Percentiles rank a stretch among this genome's conserved stretches.
These are phyloP conservation scores for Calyptommatus sinebrachiatus DNA, from an alignment of 2,113 vertebrate species.

Conservation along the genomic window DNA sequence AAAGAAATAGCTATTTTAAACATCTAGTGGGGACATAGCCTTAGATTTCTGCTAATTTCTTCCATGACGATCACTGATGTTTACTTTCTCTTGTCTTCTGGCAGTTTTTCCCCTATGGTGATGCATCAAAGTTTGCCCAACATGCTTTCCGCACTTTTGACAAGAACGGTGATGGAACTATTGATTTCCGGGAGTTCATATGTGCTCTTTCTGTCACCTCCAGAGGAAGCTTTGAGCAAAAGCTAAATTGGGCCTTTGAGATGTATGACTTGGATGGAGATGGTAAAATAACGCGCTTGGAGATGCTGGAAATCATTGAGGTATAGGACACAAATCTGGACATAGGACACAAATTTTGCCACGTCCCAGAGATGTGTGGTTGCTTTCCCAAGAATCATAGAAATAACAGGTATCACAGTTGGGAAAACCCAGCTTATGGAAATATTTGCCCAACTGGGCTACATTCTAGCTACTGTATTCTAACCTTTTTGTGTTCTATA, in stretches of 20 bases:
- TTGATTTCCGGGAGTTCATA: conserved; percentile 99
- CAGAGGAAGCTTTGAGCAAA: conserved; percentile 96
- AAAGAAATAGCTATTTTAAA: too few species aligned
- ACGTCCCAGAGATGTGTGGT: too few species aligned
- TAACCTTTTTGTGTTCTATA: too few species aligned
- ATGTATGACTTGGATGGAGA: conserved; percentile 97
- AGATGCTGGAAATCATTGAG: conserved; percentile 96
- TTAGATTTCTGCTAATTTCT: neutral
- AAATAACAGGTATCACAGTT: too few species aligned
- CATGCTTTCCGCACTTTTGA: conserved; percentile 97
- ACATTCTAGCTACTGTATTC: too few species aligned
- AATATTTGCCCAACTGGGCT: too few species aligned
- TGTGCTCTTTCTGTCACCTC: conserved; percentile 95
- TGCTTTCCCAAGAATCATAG: too few species aligned
- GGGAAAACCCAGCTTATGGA: too few species aligned
- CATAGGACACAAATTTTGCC: too few species aligned
- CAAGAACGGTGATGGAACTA: conserved; percentile 95
- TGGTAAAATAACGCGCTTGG: conserved; percentile 92
- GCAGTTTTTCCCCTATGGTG: conserved; percentile 95
- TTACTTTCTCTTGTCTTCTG: neutral
- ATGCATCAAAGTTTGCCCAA: conserved; percentile 97
- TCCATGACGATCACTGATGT: too few species aligned
- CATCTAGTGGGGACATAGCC: too few species aligned
- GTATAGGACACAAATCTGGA: neutral
- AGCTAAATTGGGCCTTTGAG: conserved; percentile 98